Conservation (phyloP, 2,113 vertebrate species). For the Amphiprion percula region DNA sequence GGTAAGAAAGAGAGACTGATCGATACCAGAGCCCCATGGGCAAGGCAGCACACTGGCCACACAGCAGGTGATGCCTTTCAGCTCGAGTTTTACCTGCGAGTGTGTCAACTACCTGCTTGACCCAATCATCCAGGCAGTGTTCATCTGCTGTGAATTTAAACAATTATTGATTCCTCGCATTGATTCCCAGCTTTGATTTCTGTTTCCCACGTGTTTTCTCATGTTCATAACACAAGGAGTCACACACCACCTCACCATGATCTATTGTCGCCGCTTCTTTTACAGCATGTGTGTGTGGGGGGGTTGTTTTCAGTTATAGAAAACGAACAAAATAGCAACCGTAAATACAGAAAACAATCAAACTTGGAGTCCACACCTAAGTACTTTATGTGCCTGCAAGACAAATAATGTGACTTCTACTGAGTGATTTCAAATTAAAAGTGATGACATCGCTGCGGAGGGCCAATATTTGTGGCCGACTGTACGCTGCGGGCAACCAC, state of each 20-base stretch:
- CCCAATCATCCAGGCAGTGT: background rate
- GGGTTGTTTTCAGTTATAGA: slow-evolving; percentile 5
- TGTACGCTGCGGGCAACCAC: slow-evolving; percentile 38
- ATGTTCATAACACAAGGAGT: background rate
- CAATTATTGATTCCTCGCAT: background rate
- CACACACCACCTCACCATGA: background rate
- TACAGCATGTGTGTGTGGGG: background rate
- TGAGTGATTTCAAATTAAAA: slow-evolving; percentile 25
- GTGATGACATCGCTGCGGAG: background rate
- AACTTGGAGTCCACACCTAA: slow-evolving; percentile 5
- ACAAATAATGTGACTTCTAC: slow-evolving; percentile 15
- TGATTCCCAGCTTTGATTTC: background rate
- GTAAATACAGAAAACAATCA: slow-evolving; percentile 55
- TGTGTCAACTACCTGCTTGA: slow-evolving; percentile 24
- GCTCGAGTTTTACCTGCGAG: background rate
- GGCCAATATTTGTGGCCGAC: slow-evolving; percentile 10
- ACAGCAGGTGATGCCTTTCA: slow-evolving; percentile 13
- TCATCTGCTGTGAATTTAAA: background rate
- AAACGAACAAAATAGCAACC: slow-evolving; percentile 11
- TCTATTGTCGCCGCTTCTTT: background rate
- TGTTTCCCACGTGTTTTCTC: background rate
- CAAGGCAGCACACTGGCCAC: slow-evolving; percentile 2
- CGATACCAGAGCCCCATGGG: slow-evolving; percentile 34
- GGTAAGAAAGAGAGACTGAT: slow-evolving; percentile 25
- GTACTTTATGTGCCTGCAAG: slow-evolving; percentile 16